Evolutionary conservation across 2,113 vertebrate species (phyloP).

Genomic region (Oreamnos americanus): DNA sequence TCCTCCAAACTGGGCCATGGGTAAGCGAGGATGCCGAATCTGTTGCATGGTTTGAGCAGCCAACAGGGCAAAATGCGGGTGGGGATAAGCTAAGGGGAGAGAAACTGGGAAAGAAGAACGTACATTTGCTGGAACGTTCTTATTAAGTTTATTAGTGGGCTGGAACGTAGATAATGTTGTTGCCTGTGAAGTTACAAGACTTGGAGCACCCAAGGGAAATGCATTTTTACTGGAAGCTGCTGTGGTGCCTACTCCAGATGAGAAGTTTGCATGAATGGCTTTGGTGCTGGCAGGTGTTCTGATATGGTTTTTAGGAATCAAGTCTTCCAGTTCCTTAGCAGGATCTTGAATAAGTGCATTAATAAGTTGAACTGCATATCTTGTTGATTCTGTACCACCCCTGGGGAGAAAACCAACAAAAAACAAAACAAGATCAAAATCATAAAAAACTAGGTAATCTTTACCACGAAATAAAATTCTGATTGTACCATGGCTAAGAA

Average conservation of each 20-base stretch:
- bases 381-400: slow-evolving; percentile 97
- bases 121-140: slow-evolving; percentile 91
- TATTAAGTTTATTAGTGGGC: slow-evolving; percentile 90
- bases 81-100: slow-evolving; percentile 94
- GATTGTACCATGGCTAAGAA: not conserved
- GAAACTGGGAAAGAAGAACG: slow-evolving; percentile 95
- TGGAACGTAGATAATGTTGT: slow-evolving; percentile 90
- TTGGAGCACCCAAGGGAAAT: slow-evolving; percentile 89
- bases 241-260: slow-evolving; percentile 88
- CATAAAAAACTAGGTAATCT: not conserved
- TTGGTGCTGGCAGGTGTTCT: slow-evolving; percentile 91
- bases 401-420: slow-evolving; percentile 73
- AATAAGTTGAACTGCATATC: slow-evolving; percentile 97
- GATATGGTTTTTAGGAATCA: slow-evolving; percentile 98
- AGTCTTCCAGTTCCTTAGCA: slow-evolving; percentile 98
- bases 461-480: slow-evolving; percentile 33
- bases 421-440: not conserved
- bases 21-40: slow-evolving; percentile 96
- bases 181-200: slow-evolving; percentile 89
- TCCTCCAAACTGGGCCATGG: slow-evolving; percentile 98
- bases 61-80: slow-evolving; percentile 96
- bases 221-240: slow-evolving; percentile 89
- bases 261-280: slow-evolving; percentile 88
- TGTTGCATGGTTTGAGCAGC: slow-evolving; percentile 99
- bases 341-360: slow-evolving; percentile 99